A percentile compares a stretch with the other conserved stretches of the same genome.
phyloP scores from a whole-genome alignment of 2,113 vertebrate species.

The Lamprotornis superbus region DNA sequence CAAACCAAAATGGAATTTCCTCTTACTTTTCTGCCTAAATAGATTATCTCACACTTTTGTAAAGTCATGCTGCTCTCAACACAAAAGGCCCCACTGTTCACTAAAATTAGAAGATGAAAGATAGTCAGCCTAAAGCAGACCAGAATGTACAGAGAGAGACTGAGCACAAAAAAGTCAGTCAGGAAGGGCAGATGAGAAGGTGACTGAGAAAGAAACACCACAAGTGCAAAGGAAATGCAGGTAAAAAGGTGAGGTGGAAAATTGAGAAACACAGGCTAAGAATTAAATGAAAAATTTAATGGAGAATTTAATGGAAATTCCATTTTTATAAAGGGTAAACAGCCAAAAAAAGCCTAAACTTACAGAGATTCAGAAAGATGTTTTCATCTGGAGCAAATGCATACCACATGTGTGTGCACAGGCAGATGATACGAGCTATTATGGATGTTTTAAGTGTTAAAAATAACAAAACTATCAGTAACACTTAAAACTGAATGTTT shows the following conservation, averaged over 20 bases:
- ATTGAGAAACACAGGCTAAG: background rate
- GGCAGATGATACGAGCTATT: background rate
- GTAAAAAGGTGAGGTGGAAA: background rate
- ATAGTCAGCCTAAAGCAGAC: background rate
- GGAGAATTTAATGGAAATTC: background rate
- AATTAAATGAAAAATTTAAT: background rate
- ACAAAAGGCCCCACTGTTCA: background rate
- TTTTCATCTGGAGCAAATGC: background rate
- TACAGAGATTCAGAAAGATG: background rate
- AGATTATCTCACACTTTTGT: background rate
- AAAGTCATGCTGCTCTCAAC: background rate
- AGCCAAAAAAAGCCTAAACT: background rate
- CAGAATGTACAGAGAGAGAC: background rate
- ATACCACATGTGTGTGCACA: fast-evolving
- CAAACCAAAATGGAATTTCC: background rate
- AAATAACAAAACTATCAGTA: background rate
- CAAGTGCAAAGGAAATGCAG: background rate
- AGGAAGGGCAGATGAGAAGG: background rate
- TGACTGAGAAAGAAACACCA: background rate
- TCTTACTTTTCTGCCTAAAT: background rate
- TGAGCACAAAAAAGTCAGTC: background rate
- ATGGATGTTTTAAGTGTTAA: background rate
- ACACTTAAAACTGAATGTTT: background rate
- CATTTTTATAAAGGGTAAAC: background rate
- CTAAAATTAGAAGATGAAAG: background rate